Evolutionary conservation across 2,113 vertebrate species (phyloP).

Genomic region (Osmerus mordax): DNA sequence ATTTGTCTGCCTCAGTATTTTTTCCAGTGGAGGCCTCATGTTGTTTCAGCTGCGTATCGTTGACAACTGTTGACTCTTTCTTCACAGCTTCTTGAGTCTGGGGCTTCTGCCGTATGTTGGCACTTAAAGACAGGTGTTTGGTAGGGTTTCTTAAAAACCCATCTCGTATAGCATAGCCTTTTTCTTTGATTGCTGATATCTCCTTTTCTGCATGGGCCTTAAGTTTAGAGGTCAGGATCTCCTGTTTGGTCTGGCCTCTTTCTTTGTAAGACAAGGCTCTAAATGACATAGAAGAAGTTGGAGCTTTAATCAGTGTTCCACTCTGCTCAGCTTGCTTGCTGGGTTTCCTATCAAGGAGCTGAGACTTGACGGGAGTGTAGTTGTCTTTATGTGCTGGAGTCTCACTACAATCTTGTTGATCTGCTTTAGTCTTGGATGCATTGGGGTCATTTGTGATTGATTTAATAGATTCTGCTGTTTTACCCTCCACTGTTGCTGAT

Average conservation of each 20-base stretch:
- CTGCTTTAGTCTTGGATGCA: conserved; percentile 17
- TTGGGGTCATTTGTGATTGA: conserved; percentile 16
- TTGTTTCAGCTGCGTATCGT: conserved; percentile 36
- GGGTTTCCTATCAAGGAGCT: conserved; percentile 36
- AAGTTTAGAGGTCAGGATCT: conserved; percentile 74
- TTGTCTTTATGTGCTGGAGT: conserved; percentile 38
- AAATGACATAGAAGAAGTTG: conserved; percentile 25
- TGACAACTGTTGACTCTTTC: conserved; percentile 10
- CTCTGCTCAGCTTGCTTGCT: conserved; percentile 43
- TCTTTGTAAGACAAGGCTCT: conserved; percentile 59
- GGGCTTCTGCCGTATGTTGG: conserved; percentile 44
- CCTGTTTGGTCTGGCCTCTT: conserved; percentile 69
- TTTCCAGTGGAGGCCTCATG: conserved; percentile 24
- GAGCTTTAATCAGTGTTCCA: conserved; percentile 30
- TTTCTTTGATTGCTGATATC: conserved; percentile 76
- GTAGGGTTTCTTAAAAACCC: conserved; percentile 50
- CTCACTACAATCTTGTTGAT: conserved; percentile 26
- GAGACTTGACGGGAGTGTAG: conserved; percentile 20
- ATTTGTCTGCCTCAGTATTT: conserved; percentile 24
- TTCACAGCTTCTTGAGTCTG: conserved; percentile 40
- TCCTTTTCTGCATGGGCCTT: conserved; percentile 79
- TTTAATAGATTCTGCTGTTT: conserved; percentile 23
- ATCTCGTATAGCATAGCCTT: conserved; percentile 59
- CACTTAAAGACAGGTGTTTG: conserved; percentile 42
- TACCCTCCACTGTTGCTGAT: conserved; percentile 13